phyloP scores from a whole-genome alignment of 1,140 invertebrate species.

The Tetragonula clypearis region DNA sequence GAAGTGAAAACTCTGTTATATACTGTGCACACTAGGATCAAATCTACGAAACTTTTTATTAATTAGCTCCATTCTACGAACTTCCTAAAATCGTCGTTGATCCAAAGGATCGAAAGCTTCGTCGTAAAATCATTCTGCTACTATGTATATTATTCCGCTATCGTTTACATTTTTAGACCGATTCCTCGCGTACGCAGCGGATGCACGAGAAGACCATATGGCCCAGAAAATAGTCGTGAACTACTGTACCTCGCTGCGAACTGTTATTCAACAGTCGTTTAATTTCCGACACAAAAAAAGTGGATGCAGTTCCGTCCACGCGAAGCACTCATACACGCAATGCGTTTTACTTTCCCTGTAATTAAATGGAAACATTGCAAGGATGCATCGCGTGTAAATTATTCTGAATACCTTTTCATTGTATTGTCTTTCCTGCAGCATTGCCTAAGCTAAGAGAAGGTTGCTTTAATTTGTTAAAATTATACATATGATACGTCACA shows the following conservation, averaged over 20 bases:
- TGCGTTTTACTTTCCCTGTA: background rate
- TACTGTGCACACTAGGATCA: background rate
- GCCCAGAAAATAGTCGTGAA: constrained; percentile 43
- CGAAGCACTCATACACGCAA: background rate
- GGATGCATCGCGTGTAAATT: background rate
- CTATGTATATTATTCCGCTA: background rate
- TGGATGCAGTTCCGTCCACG: constrained; percentile 40
- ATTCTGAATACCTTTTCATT: background rate
- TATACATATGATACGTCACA: too few relatives aligned
- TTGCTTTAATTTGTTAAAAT: background rate
- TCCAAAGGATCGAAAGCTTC: constrained; percentile 7
- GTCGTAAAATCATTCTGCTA: constrained; percentile 31
- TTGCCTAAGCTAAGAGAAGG: background rate
- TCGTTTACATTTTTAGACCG: constrained; percentile 40
- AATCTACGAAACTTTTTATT: background rate
- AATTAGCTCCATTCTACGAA: constrained; percentile 12
- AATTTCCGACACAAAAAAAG: constrained; percentile 15
- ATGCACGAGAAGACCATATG: constrained; percentile 1
- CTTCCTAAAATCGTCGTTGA: constrained; percentile 37
- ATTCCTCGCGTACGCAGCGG: constrained; percentile 23
- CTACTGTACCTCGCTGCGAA: constrained; percentile 7
- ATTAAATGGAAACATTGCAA: background rate
- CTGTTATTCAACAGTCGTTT: constrained; percentile 39
- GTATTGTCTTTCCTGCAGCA: background rate
- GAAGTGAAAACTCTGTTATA: background rate